phyloP scores from a whole-genome alignment of 2,888 invertebrate genomes.

The Parnassius glacialis region DNA sequence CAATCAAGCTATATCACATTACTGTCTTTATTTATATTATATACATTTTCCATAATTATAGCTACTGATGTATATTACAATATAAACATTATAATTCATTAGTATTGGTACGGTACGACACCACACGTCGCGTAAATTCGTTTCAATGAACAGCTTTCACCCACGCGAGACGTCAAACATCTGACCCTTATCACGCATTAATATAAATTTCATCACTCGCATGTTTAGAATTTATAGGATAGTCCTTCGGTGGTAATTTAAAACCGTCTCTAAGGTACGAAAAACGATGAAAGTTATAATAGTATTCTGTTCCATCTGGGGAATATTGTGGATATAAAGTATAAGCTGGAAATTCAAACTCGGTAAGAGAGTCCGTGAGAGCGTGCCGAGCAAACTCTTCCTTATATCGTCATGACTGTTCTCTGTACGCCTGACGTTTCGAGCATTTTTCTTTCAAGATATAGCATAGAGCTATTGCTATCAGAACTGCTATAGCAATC shows the following conservation, averaged over 20 bases:
- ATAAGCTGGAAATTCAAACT: slow-evolving; percentile 63
- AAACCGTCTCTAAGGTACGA: slow-evolving; percentile 67
- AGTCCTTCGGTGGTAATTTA: slow-evolving; percentile 70
- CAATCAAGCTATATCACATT: too few relatives aligned
- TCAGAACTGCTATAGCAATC: slow-evolving; percentile 88
- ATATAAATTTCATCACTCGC: slow-evolving; percentile 66
- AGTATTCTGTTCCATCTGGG: slow-evolving; percentile 73
- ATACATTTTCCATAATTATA: slow-evolving; percentile 9
- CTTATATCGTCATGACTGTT: slow-evolving; percentile 84
- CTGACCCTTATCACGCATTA: slow-evolving; percentile 55
- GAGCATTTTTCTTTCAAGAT: slow-evolving; percentile 90
- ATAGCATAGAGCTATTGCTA: slow-evolving; percentile 91
- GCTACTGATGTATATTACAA: slow-evolving; percentile 12
- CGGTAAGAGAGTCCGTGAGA: slow-evolving; percentile 66
- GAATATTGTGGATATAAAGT: slow-evolving; percentile 72
- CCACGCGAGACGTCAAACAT: slow-evolving; percentile 10
- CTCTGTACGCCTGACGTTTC: slow-evolving; percentile 86
- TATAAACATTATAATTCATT: slow-evolving; percentile 13
- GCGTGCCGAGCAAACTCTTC: slow-evolving; percentile 75
- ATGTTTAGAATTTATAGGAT: slow-evolving; percentile 30
- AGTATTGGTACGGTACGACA: slow-evolving; percentile 29
- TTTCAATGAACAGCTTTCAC: slow-evolving; percentile 21
- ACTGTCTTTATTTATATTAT: neutral
- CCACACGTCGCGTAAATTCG: slow-evolving; percentile 29
- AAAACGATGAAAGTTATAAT: slow-evolving; percentile 73